These are phyloP conservation scores for Synchiropus splendidus DNA, from an alignment of 2,113 vertebrate species.

Conservation along the genomic window DNA sequence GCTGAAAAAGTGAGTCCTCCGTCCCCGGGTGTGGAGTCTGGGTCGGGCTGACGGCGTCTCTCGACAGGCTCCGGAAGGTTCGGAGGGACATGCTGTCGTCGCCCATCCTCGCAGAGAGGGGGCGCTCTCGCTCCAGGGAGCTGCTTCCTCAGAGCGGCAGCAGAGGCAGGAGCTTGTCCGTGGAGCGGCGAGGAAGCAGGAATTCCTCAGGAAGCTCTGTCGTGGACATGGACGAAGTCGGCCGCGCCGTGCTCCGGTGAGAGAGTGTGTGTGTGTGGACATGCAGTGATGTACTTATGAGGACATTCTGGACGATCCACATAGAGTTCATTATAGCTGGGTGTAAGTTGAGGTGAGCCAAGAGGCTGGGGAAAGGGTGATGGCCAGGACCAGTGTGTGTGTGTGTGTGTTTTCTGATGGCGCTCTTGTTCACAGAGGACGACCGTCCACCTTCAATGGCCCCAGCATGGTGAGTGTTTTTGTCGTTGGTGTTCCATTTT, in stretches of 20 bases:
- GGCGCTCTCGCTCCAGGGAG: slow-evolving; percentile 54
- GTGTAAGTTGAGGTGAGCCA: too few relatives aligned
- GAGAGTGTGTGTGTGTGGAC: slow-evolving; percentile 1
- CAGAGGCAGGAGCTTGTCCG: slow-evolving; percentile 68
- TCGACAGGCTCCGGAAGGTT: slow-evolving; percentile 67
- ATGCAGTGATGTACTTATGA: too few relatives aligned
- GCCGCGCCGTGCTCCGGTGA: slow-evolving; percentile 68
- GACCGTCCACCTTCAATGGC: slow-evolving; percentile 55
- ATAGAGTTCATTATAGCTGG: too few relatives aligned
- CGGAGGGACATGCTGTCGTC: slow-evolving; percentile 63
- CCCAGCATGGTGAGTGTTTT: slow-evolving; percentile 48
- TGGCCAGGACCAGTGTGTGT: too few relatives aligned
- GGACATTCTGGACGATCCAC: too few relatives aligned
- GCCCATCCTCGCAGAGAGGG: slow-evolving; percentile 52
- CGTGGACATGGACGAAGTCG: slow-evolving; percentile 73
- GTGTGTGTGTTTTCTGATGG: too few relatives aligned
- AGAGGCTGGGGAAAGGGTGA: too few relatives aligned
- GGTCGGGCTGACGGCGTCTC: neutral
- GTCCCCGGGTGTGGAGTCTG: neutral
- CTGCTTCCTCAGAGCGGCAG: slow-evolving; percentile 30
- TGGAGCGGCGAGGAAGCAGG: slow-evolving; percentile 75
- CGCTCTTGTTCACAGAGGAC: slow-evolving; percentile 54
- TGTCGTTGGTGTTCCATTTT: neutral
- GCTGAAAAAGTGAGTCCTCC: slow-evolving; percentile 68
- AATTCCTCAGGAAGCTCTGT: slow-evolving; percentile 76